phyloP scores from a whole-genome alignment of 1,140 invertebrate genomes.

The Dryas iulia region DNA sequence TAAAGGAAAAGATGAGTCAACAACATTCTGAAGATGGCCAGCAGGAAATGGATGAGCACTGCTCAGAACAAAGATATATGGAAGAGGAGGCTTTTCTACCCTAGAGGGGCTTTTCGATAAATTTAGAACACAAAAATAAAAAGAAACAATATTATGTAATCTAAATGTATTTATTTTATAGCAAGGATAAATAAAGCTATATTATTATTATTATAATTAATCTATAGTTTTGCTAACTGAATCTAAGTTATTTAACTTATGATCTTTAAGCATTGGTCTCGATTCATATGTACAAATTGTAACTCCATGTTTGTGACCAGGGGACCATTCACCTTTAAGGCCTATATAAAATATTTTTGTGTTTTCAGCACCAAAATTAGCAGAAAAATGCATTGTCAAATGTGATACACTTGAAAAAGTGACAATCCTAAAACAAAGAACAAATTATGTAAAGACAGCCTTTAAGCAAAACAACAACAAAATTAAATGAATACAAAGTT shows the following conservation, averaged over 20 bases:
- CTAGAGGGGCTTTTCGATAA: no score
- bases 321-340: slow-evolving; percentile 94
- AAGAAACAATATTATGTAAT: no score
- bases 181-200: no score
- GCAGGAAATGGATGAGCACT: no score
- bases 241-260: slow-evolving; percentile 87
- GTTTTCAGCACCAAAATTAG: slow-evolving; percentile 91
- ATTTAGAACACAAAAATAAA: neutral
- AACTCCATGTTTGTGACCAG: slow-evolving; percentile 91
- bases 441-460: neutral
- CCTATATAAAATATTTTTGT: slow-evolving; percentile 97
- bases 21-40: no score
- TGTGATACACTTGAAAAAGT: slow-evolving; percentile 94
- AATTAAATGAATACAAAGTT: neutral
- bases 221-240: slow-evolving; percentile 78
- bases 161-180: no score
- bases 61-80: no score
- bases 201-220: no score
- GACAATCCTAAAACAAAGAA: slow-evolving; percentile 85
- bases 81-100: no score
- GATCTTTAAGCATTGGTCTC: slow-evolving; percentile 90
- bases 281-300: slow-evolving; percentile 95
- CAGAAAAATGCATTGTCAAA: slow-evolving; percentile 93
- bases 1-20: no score
- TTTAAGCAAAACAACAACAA: neutral